Evolutionary conservation across 2,797 vertebrate species (phyloP).

Genomic region (Clarias laeviceps): DNA sequence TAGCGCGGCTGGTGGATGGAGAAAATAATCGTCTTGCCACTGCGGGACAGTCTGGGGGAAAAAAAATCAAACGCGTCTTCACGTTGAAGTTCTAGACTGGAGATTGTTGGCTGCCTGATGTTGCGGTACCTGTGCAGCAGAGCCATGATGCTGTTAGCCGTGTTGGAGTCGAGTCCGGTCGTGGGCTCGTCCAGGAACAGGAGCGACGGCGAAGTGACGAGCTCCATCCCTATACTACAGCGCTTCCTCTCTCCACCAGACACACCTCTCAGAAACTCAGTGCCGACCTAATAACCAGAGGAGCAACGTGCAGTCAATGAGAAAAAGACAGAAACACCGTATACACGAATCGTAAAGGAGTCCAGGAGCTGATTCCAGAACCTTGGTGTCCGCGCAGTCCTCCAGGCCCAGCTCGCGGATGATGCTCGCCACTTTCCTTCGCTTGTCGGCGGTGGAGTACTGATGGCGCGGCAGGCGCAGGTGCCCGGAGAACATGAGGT

Average conservation of each 20-base stretch:
- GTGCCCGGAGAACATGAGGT: conserved; percentile 78
- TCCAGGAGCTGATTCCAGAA: conserved; percentile 37
- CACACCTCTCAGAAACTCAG: conserved; percentile 77
- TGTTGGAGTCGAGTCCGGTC: conserved; percentile 74
- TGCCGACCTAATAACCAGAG: conserved; percentile 70
- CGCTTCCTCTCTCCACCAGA: conserved; percentile 80
- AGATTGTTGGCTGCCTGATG: neutral
- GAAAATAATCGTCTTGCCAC: conserved; percentile 78
- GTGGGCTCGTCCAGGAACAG: conserved; percentile 81
- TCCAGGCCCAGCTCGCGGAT: conserved; percentile 73
- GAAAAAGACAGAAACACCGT: too few relatives aligned
- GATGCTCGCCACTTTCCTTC: conserved; percentile 65
- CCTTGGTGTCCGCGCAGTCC: conserved; percentile 77
- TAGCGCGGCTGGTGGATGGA: conserved; percentile 82
- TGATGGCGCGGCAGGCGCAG: conserved; percentile 67
- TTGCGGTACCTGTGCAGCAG: conserved; percentile 44
- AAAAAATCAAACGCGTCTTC: neutral
- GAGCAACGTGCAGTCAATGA: neutral
- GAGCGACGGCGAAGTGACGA: conserved; percentile 74
- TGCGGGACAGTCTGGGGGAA: conserved; percentile 69
- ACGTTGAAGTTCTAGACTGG: neutral
- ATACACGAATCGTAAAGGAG: too few relatives aligned
- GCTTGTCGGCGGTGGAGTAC: conserved; percentile 67
- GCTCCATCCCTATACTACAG: conserved; percentile 80
- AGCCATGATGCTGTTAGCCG: conserved; percentile 49